These are phyloP conservation scores for Amblyornis subalaris DNA, from an alignment of 2,113 vertebrate species.

Conservation along the genomic window DNA sequence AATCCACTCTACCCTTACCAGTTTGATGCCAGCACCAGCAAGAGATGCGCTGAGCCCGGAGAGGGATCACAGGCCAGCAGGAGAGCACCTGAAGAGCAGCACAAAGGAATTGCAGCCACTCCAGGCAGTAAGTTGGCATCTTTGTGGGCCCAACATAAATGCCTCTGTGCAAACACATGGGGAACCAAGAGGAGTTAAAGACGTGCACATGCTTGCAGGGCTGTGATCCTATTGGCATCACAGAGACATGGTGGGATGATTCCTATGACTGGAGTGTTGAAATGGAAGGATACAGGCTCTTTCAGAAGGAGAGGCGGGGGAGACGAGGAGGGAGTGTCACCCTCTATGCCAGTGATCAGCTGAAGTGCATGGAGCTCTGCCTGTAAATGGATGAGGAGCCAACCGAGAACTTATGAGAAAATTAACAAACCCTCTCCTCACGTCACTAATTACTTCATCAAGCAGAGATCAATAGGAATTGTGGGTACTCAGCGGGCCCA, in stretches of 20 bases:
- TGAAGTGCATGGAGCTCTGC: not conserved
- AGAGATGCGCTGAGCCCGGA: not conserved
- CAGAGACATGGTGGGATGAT: not conserved
- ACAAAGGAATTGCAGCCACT: not conserved
- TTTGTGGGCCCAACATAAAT: not conserved
- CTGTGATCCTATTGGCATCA: not conserved
- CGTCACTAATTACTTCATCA: not conserved
- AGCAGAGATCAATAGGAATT: not conserved
- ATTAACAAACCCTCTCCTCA: not conserved
- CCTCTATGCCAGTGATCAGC: not conserved
- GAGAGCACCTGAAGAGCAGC: not conserved
- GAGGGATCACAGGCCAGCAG: not conserved
- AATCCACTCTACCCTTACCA: not conserved
- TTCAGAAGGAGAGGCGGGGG: not conserved
- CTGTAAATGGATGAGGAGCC: not conserved
- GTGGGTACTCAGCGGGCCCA: not conserved
- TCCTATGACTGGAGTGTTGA: not conserved
- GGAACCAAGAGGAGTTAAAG: not conserved
- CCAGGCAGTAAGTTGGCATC: not conserved
- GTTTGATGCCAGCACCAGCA: not conserved
- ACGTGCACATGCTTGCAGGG: not conserved
- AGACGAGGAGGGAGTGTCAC: not conserved
- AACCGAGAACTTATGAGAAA: not conserved
- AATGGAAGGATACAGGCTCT: not conserved
- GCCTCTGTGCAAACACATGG: not conserved